Conservation (phyloP, 2,888 invertebrate genomes). For the Pardosa pseudoannulata region DNA sequence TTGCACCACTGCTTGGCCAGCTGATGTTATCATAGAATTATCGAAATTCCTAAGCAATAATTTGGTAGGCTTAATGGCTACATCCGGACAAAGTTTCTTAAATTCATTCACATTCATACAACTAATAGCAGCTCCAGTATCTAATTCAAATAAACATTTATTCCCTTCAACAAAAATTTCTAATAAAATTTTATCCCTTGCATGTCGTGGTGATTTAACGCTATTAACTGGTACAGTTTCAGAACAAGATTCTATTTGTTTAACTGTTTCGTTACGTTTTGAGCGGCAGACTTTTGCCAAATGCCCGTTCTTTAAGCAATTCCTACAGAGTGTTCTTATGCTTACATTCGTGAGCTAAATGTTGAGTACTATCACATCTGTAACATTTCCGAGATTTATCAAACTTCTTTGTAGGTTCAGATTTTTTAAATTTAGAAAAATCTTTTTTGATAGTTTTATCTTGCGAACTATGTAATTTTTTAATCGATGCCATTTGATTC, state of each 20-base stretch:
- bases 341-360: constrained; percentile 56
- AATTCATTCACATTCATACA: constrained; percentile 51
- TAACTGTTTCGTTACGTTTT: constrained; percentile 57
- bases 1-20: constrained; percentile 34
- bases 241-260: constrained; percentile 54
- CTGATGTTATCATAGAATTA: constrained; percentile 43
- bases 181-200: constrained; percentile 53
- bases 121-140: constrained; percentile 50
- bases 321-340: constrained; percentile 49
- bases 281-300: constrained; percentile 57
- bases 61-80: constrained; percentile 52
- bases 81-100: constrained; percentile 51
- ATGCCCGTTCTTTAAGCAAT: constrained; percentile 57
- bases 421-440: constrained; percentile 51
- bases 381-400: constrained; percentile 58
- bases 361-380: constrained; percentile 54
- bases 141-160: constrained; percentile 42
- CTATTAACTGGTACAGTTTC: constrained; percentile 57
- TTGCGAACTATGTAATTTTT: constrained; percentile 32
- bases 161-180: constrained; percentile 55
- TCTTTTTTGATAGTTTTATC: constrained; percentile 44
- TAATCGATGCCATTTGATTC: constrained; percentile 51
- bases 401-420: constrained; percentile 42
- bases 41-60: constrained; percentile 53
- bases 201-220: constrained; percentile 53